Conservation (phyloP, 2,888 invertebrate genomes). For the Thumatha senex region DNA sequence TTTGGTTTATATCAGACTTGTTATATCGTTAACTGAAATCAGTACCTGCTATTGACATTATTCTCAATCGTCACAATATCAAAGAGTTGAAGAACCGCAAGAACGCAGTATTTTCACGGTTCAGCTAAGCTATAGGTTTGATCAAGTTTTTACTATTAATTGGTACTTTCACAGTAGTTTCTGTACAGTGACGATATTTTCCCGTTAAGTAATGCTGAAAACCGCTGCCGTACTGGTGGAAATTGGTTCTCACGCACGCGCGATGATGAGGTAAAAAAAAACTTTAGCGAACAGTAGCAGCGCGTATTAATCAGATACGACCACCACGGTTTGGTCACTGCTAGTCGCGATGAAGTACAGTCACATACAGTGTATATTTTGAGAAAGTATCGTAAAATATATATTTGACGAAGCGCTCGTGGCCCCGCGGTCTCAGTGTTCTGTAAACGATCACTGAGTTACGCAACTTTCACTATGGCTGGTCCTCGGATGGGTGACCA, state of each 20-base stretch:
- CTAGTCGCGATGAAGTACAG: slow-evolving; percentile 46
- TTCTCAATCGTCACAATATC: slow-evolving; percentile 3
- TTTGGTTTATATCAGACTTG: background rate
- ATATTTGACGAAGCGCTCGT: no score
- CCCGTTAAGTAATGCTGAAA: slow-evolving; percentile 42
- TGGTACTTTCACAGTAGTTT: slow-evolving; percentile 38
- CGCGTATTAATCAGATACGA: slow-evolving; percentile 65
- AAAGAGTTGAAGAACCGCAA: slow-evolving; percentile 26
- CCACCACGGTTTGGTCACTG: slow-evolving; percentile 42
- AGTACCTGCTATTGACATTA: slow-evolving; percentile 22
- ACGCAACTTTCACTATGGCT: no score
- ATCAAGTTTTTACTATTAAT: slow-evolving; percentile 23
- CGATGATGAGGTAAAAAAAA: slow-evolving; percentile 48
- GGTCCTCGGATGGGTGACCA: no score
- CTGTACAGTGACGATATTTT: slow-evolving; percentile 15
- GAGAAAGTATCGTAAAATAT: background rate
- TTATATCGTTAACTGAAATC: slow-evolving; percentile 10
- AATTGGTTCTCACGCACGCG: slow-evolving; percentile 77
- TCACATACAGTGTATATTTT: slow-evolving; percentile 16
- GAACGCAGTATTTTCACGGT: slow-evolving; percentile 38
- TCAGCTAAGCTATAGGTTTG: slow-evolving; percentile 26
- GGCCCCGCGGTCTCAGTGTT: no score
- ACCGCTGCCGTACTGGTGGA: slow-evolving; percentile 25
- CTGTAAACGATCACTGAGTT: no score
- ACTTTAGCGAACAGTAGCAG: slow-evolving; percentile 55